Base-by-base conservation (phyloP, 2,797 vertebrate genomes). In the Clarias laeviceps region DNA sequence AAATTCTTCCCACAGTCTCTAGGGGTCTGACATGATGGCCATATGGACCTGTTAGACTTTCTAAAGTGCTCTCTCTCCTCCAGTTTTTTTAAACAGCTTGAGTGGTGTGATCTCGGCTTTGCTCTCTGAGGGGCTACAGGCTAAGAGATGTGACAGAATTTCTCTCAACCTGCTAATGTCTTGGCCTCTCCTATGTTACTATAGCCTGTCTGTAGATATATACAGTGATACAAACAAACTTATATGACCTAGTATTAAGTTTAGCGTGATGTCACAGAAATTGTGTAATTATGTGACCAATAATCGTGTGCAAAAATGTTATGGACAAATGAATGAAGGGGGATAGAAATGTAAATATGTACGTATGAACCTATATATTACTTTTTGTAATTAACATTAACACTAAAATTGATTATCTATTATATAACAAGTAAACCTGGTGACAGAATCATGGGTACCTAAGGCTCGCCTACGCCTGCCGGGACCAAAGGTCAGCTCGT, bases 21-120 rank as follows among this genome's bases (percentile, higher is more conserved):
- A 22, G 34, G 69, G 40, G 22, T 59, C 74, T 29, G 62, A 86
- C 54, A 68, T 87, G 79, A 85, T 82, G 68, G 86, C 76, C 61
- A n/a, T 70, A 85, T 87, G 65, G 84, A 84, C 37, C 18, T 69
- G 90, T 89, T 88, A 90, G 89, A 89, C 85, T 89, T 90, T 90
- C 89, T 85, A 89, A 82, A 82, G 77, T 72, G 54, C 54, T 86
- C 57, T 70, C n/a, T 34, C 66, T 74, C 18, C 37, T 72, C 24
- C 27, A 0, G 15, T 76, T 70, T 70, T 70, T 1, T 2, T 0
- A 72, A 90, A 85, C 74, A 78, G 78, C 72, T 87, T 72, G 29
- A 88, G 76, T 80, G 66, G 82, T 87, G 88, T 87, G 86, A 86
- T 87, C 68, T 29, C n/a, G 68, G 85, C 69, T 80, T 68, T 40